These are phyloP conservation scores for Thyatira batis DNA, from an alignment of 2,888 invertebrate species.

Conservation along the genomic window DNA sequence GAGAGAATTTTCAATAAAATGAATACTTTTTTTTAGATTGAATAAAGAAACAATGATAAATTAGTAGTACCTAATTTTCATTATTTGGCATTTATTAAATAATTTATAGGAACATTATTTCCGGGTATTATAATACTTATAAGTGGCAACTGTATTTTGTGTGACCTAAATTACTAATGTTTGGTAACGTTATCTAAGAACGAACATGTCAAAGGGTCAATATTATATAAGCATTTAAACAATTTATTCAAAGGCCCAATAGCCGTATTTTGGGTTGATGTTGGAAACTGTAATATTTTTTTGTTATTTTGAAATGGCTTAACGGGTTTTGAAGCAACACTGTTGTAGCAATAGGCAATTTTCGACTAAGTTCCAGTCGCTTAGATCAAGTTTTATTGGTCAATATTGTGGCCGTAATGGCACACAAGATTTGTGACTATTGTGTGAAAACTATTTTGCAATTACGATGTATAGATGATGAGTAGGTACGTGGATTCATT, in stretches of 20 bases:
- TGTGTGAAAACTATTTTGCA: slow-evolving; percentile 18
- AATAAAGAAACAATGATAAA: too few species aligned
- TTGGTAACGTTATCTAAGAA: not conserved
- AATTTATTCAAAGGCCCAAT: not conserved
- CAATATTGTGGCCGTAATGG: slow-evolving; percentile 54
- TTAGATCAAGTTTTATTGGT: slow-evolving; percentile 42
- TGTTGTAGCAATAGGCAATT: slow-evolving; percentile 35
- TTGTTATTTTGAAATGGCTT: slow-evolving; percentile 1
- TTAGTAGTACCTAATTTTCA: too few species aligned
- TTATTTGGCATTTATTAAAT: too few species aligned
- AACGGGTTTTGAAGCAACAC: slow-evolving; percentile 14
- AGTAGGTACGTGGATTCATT: too few species aligned
- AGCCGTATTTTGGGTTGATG: too few species aligned
- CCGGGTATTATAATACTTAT: not conserved
- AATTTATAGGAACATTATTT: too few species aligned
- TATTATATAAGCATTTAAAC: not conserved
- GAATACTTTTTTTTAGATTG: too few species aligned
- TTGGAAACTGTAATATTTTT: too few species aligned
- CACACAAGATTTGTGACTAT: slow-evolving; percentile 28
- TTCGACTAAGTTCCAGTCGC: slow-evolving; percentile 50
- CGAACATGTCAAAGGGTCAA: not conserved
- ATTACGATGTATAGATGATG: slow-evolving; percentile 4
- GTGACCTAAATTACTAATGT: not conserved
- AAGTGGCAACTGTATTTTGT: not conserved
- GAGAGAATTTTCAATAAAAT: too few species aligned